Evolutionary conservation across 2,113 vertebrate genomes (phyloP).

Genomic region (Nematolebias whitei): DNA sequence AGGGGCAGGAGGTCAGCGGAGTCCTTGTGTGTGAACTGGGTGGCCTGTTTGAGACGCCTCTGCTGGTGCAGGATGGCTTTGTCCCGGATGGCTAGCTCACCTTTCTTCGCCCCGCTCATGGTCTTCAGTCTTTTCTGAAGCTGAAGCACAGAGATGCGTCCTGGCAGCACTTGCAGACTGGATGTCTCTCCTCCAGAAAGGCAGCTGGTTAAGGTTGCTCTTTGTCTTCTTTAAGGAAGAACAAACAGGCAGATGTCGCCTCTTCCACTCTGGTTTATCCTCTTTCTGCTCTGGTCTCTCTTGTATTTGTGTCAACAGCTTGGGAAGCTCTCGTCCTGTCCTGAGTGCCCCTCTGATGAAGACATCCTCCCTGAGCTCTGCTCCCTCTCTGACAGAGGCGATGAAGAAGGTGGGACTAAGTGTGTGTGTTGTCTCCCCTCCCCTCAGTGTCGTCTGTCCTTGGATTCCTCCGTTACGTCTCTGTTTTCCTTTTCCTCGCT

Average conservation of each 20-base stretch:
- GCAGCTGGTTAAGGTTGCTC: conserved; percentile 9
- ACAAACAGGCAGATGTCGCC: conserved; percentile 15
- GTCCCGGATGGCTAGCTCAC: conserved; percentile 84
- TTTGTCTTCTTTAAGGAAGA: conserved; percentile 19
- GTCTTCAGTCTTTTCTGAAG: conserved; percentile 16
- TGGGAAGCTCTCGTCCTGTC: conserved; percentile 42
- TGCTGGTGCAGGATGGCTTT: conserved; percentile 92
- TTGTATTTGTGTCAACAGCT: conserved; percentile 38
- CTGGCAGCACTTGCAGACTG: conserved; percentile 16
- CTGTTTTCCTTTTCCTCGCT: conserved; percentile 26
- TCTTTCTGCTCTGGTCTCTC: neutral
- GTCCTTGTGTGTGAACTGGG: conserved; percentile 95
- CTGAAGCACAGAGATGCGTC: conserved; percentile 14
- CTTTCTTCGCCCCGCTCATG: conserved; percentile 77
- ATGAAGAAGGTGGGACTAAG: conserved; percentile 43
- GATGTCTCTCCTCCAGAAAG: conserved; percentile 7
- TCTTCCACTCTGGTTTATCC: conserved; percentile 9
- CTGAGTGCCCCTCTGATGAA: conserved; percentile 36
- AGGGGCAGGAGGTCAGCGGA: conserved; percentile 96
- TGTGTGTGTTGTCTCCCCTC: conserved; percentile 46
- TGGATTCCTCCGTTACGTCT: conserved; percentile 49
- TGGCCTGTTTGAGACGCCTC: conserved; percentile 91
- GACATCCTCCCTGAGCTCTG: conserved; percentile 51
- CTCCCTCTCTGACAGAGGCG: conserved; percentile 34
- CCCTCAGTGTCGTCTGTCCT: conserved; percentile 62